Percentiles rank a stretch among this genome's conserved stretches.
These are phyloP conservation scores for Euschistus heros DNA, from an alignment of 1,140 invertebrate genomes.

Conservation along the genomic window DNA sequence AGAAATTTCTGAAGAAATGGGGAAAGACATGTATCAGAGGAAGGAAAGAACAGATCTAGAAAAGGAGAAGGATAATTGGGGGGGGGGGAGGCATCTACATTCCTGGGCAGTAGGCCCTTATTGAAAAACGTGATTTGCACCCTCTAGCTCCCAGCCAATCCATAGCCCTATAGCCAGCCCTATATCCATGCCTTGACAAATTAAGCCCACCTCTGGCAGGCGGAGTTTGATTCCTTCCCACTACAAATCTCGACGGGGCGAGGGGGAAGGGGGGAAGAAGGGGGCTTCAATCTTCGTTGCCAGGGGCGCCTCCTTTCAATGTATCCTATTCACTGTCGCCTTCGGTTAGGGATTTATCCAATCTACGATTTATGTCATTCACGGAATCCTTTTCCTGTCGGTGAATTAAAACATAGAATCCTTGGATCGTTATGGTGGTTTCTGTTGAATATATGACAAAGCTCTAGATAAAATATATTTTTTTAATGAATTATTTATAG, in stretches of 20 bases:
- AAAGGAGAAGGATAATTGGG: background rate
- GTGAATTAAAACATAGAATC: no score
- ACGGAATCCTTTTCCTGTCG: no score
- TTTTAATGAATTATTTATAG: no score
- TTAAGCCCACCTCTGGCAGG: conserved; percentile 6
- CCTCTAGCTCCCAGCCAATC: background rate
- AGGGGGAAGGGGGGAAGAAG: background rate
- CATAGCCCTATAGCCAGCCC: no score
- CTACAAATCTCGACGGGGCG: background rate
- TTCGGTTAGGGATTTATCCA: background rate
- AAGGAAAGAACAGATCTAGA: background rate
- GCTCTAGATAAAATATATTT: no score
- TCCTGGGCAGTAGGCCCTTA: conserved; percentile 3
- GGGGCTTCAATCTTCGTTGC: background rate
- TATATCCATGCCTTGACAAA: conserved; percentile 5
- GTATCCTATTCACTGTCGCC: background rate
- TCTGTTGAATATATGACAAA: no score
- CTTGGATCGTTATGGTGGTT: no score
- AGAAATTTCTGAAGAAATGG: no score
- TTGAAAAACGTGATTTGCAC: conserved; percentile 20
- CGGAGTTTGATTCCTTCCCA: background rate
- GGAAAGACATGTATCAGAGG: background rate
- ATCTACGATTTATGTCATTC: background rate
- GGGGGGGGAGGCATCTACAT: conserved; percentile 2
- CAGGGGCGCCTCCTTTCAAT: background rate